These are phyloP conservation scores for Beris morrisii DNA, from an alignment of 2,888 invertebrate species.

Conservation along the genomic window DNA sequence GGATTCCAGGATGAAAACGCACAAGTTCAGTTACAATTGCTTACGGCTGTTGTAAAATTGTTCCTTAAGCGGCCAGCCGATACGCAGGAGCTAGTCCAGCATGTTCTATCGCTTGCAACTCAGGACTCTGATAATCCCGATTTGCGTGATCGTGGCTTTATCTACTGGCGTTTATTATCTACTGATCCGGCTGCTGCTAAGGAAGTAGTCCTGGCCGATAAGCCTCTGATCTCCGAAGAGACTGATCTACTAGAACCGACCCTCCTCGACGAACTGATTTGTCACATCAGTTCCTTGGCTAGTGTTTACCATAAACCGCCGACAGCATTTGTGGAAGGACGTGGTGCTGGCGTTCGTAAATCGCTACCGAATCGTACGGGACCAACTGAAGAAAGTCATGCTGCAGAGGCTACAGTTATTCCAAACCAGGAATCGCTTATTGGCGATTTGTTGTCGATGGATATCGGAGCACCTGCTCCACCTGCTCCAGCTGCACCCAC, in stretches of 20 bases:
- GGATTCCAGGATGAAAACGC: conserved; percentile 97
- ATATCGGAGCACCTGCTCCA: conserved; percentile 75
- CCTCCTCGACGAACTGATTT: conserved; percentile 94
- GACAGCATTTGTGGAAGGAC: conserved; percentile 95
- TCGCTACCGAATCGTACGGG: conserved; percentile 70
- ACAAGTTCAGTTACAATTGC: conserved; percentile 92
- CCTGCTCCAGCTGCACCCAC: conserved; percentile 61
- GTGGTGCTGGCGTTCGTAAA: conserved; percentile 76
- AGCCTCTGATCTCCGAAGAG: conserved; percentile 98
- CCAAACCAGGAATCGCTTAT: conserved; percentile 90
- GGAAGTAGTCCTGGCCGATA: conserved; percentile 98
- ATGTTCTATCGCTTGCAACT: conserved; percentile 85
- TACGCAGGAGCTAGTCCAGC: conserved; percentile 97
- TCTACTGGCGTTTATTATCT: conserved; percentile 97
- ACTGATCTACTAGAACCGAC: conserved; percentile 98
- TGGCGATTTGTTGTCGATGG: conserved; percentile 95
- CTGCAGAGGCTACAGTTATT: conserved; percentile 62
- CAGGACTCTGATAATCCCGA: conserved; percentile 98
- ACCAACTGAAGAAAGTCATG: conserved; percentile 43
- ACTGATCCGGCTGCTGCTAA: conserved; percentile 99
- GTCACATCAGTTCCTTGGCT: conserved; percentile 96
- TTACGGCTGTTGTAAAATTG: conserved; percentile 97
- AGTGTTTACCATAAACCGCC: conserved; percentile 99
- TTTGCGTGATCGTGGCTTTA: conserved; percentile 96
- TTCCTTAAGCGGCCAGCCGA: conserved; percentile 98